phyloP scores from a whole-genome alignment of 2,888 invertebrate genomes.

The Rotaria sp. region DNA sequence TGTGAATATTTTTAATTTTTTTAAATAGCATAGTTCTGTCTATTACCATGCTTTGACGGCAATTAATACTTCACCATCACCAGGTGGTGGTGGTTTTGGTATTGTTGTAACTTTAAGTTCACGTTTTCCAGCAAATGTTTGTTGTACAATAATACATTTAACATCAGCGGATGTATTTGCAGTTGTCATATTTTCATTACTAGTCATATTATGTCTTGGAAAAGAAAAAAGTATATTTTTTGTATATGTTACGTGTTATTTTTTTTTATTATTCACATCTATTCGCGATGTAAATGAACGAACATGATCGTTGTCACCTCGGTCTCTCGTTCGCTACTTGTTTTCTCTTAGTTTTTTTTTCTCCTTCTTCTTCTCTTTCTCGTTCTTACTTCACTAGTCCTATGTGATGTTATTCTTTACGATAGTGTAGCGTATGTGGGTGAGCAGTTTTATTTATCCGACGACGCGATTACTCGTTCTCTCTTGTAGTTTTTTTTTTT shows the following conservation, averaged over 20 bases:
- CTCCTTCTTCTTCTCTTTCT: not conserved
- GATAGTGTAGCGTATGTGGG: not conserved
- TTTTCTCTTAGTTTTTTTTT: slow-evolving; percentile 2
- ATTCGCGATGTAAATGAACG: not conserved
- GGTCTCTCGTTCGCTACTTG: not conserved
- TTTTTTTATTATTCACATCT: not conserved
- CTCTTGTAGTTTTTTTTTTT: not conserved
- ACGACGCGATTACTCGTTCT: not conserved
- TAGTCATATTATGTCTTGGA: not conserved
- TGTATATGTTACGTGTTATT: not conserved
- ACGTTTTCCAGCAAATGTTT: slow-evolving; percentile 26
- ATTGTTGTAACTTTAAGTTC: slow-evolving; percentile 30
- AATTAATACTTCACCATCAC: slow-evolving; percentile 29
- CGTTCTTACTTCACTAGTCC: not conserved
- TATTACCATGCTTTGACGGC: slow-evolving; percentile 35
- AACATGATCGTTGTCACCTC: not conserved
- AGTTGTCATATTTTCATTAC: not conserved
- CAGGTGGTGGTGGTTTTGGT: slow-evolving; percentile 24
- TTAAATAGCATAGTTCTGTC: not conserved
- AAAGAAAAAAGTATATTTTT: not conserved
- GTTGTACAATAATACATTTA: slow-evolving; percentile 29
- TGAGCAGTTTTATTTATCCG: slow-evolving; percentile 1
- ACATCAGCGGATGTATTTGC: not conserved
- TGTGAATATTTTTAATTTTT: not conserved
- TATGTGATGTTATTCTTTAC: slow-evolving; percentile 2